A percentile compares a stretch with the other conserved stretches of the same genome.
Conservation (phyloP, 2,797 vertebrate genomes). For the Acrocephalus scirpaceus region DNA sequence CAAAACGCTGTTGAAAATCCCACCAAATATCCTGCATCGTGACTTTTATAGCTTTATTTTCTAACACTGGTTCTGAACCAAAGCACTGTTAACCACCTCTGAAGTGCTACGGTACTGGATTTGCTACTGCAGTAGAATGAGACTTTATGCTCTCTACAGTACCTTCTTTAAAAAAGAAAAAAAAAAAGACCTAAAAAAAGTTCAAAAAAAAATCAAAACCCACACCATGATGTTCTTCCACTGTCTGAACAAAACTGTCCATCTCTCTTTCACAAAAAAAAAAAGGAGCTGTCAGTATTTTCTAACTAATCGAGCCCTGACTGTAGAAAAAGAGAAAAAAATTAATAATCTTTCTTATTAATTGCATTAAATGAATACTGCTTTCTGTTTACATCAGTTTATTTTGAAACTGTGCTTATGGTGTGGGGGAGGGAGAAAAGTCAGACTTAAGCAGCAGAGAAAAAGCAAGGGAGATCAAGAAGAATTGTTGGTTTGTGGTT, state of each 20-base stretch:
- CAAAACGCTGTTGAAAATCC: slow-evolving; percentile 10
- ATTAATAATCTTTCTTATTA: slow-evolving; percentile 31
- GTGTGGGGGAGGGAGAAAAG: neutral
- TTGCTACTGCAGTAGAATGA: slow-evolving; percentile 36
- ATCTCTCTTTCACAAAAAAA: neutral
- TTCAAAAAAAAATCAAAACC: neutral
- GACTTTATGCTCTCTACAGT: slow-evolving; percentile 48
- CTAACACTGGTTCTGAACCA: slow-evolving; percentile 63
- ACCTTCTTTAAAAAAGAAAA: slow-evolving; percentile 14
- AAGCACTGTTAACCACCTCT: slow-evolving; percentile 58
- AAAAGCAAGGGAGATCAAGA: neutral
- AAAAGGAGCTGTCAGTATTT: slow-evolving; percentile 36
- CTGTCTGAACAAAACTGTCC: neutral
- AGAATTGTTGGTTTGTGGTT: neutral
- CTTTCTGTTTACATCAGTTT: slow-evolving; percentile 56
- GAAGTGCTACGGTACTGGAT: slow-evolving; percentile 57
- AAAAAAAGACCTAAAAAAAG: neutral
- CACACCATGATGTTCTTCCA: slow-evolving; percentile 25
- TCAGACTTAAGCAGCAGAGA: slow-evolving; percentile 8
- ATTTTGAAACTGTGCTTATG: slow-evolving; percentile 46
- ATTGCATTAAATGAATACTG: slow-evolving; percentile 61
- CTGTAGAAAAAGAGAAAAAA: slow-evolving; percentile 34
- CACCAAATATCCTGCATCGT: slow-evolving; percentile 25
- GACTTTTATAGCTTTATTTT: slow-evolving; percentile 71
- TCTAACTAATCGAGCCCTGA: slow-evolving; percentile 12